A percentile compares a stretch with the other conserved stretches of the same genome.
phyloP scores from a whole-genome alignment of 2,888 invertebrate genomes.

The Diarsia brunnea region DNA sequence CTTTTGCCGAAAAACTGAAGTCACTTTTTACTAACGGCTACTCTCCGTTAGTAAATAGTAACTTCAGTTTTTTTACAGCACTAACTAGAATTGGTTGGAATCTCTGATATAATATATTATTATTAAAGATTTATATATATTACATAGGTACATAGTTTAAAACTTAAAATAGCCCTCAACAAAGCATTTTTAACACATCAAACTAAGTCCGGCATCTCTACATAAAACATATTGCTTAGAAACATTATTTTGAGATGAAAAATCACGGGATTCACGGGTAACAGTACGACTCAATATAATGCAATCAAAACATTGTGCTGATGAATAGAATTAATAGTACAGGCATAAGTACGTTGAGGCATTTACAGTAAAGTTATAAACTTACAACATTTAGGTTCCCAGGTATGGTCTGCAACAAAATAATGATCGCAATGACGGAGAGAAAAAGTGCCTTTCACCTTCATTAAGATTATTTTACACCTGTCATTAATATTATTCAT shows the following conservation, averaged over 20 bases:
- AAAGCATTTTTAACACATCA: neutral
- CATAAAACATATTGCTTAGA: neutral
- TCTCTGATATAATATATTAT: neutral
- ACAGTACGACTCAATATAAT: neutral
- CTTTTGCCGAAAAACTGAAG: no score
- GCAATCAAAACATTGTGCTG: neutral
- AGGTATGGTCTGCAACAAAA: neutral
- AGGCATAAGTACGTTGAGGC: neutral
- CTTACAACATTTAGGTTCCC: neutral
- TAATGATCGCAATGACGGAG: neutral
- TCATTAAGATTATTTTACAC: neutral
- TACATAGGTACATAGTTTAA: neutral
- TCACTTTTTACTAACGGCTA: no score
- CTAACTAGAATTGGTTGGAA: neutral
- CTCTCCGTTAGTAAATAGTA: neutral
- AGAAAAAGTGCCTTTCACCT: neutral
- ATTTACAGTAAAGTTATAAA: neutral
- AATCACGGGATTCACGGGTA: neutral
- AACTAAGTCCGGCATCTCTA: neutral
- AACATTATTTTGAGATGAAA: neutral
- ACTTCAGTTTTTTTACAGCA: neutral
- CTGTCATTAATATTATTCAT: neutral
- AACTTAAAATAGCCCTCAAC: neutral
- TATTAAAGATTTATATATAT: no score
- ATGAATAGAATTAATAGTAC: neutral